phyloP scores from a whole-genome alignment of 2,113 vertebrate species.

The Marmota flaviventris region DNA sequence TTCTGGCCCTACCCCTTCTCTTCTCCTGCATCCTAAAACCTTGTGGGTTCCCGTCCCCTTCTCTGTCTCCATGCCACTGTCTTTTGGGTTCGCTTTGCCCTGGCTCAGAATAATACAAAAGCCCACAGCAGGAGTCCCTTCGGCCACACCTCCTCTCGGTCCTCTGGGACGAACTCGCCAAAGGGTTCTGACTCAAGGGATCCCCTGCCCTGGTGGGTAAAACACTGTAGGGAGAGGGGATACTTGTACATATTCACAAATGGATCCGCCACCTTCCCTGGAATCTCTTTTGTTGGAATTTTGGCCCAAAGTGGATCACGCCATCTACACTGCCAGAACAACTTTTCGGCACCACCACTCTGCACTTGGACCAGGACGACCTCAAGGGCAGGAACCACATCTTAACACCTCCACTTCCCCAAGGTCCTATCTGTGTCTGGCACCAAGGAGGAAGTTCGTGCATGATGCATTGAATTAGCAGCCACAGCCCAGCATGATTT shows the following conservation, averaged over 20 bases:
- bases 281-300: not conserved
- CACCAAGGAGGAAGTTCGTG: not conserved
- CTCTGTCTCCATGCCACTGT: not conserved
- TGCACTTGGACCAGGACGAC: not conserved
- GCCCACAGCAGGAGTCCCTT: not conserved
- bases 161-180: not conserved
- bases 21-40: not conserved
- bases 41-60: rapidly evolving
- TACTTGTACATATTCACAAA: not conserved
- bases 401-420: not conserved
- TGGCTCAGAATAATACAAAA: conserved; percentile 1
- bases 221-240: not conserved
- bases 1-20: not conserved
- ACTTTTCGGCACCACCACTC: not conserved
- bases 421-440: not conserved
- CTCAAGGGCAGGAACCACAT: not conserved
- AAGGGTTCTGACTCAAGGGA: not conserved
- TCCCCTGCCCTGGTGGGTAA: not conserved
- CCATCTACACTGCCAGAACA: not conserved
- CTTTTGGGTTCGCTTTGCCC: not conserved
- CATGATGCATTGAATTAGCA: conserved; percentile 38
- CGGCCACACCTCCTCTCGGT: not conserved
- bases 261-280: not conserved
- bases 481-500: conserved; percentile 59
- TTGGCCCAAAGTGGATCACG: not conserved